Conservation (phyloP, 2,888 invertebrate genomes). For the Hemithea aestivaria region DNA sequence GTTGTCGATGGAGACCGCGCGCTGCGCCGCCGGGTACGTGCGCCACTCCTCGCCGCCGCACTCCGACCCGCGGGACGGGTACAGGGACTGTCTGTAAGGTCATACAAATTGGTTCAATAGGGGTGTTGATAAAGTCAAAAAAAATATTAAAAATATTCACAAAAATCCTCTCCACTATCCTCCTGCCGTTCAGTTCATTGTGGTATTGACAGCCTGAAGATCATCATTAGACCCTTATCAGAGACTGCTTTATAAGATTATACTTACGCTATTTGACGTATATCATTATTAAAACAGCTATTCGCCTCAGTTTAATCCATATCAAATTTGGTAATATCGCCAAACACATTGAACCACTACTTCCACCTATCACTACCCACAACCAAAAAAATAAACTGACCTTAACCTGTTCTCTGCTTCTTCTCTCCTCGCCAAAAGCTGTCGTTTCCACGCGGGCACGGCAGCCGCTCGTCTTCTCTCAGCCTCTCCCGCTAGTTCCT, state of each 20-base stretch:
- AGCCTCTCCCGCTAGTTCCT: constrained; percentile 89
- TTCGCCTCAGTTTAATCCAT: no score
- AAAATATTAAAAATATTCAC: no score
- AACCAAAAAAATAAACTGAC: constrained; percentile 67
- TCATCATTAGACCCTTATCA: no score
- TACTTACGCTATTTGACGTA: no score
- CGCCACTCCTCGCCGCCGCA: constrained; percentile 69
- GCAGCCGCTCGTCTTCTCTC: constrained; percentile 91
- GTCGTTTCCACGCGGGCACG: constrained; percentile 96
- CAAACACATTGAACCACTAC: no score
- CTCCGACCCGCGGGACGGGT: constrained; percentile 85
- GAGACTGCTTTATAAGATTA: no score
- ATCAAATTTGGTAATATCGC: no score
- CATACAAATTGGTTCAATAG: background rate
- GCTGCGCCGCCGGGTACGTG: constrained; percentile 61
- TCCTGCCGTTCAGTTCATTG: no score
- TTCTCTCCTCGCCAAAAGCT: constrained; percentile 89
- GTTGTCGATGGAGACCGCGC: constrained; percentile 82
- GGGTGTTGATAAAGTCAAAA: no score
- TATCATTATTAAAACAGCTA: no score
- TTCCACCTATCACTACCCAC: background rate
- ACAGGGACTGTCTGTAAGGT: constrained; percentile 79
- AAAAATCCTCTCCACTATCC: no score
- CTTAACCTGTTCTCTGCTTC: constrained; percentile 87
- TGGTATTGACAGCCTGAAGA: no score